Evolutionary conservation across 1,140 invertebrate genomes (phyloP).

Genomic region (Drosophila parabipectinata): DNA sequence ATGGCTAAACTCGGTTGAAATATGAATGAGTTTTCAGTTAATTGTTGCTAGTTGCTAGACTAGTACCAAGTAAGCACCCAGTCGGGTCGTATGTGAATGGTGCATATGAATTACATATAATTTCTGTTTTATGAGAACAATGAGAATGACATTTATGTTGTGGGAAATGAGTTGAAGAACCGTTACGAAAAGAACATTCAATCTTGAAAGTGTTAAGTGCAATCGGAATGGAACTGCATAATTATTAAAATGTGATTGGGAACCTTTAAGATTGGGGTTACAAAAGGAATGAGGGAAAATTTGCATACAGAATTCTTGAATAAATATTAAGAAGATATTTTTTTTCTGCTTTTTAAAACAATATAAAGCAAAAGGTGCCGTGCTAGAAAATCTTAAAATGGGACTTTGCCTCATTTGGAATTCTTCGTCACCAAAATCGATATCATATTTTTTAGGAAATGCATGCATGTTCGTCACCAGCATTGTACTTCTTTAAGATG

Average conservation of each 20-base stretch:
- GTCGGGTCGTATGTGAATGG: constrained; percentile 39
- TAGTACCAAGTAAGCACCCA: constrained; percentile 2
- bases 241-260: constrained; percentile 34
- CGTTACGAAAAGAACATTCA: constrained; percentile 36
- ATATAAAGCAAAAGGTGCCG: too few species aligned
- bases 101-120: constrained; percentile 42
- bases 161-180: constrained; percentile 55
- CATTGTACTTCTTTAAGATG: too few species aligned
- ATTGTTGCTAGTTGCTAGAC: constrained; percentile 32
- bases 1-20: constrained; percentile 19
- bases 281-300: background rate
- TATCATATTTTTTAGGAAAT: too few species aligned
- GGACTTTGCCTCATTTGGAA: too few species aligned
- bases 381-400: too few species aligned
- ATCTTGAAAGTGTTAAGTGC: constrained; percentile 54
- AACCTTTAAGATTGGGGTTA: constrained; percentile 12
- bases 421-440: too few species aligned
- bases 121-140: constrained; percentile 47
- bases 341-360: too few species aligned
- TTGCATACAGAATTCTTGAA: background rate
- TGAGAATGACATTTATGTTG: constrained; percentile 65
- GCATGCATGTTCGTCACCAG: too few species aligned
- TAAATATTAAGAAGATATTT: too few species aligned
- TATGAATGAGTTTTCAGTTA: constrained; percentile 27
- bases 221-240: constrained; percentile 28